phyloP scores from a whole-genome alignment of 2,113 vertebrate genomes.

The Sisor rabdophorus region DNA sequence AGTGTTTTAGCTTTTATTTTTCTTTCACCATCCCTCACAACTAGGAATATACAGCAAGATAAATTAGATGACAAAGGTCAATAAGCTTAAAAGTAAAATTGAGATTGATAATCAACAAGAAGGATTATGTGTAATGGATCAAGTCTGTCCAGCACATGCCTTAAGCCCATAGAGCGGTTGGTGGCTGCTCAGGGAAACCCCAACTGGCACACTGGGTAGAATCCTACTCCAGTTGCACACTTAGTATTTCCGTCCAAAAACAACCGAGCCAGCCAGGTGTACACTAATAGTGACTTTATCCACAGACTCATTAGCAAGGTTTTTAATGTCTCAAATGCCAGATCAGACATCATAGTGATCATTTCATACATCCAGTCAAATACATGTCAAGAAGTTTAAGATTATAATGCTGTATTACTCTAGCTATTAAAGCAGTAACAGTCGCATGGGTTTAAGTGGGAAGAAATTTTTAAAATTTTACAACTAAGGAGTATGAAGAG shows the following conservation, averaged over 20 bases:
- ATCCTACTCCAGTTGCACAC: slow-evolving; percentile 59
- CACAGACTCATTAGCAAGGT: slow-evolving; percentile 29
- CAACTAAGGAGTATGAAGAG: slow-evolving; percentile 2
- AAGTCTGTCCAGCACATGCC: slow-evolving; percentile 27
- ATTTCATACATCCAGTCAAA: neutral
- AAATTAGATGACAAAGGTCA: slow-evolving; percentile 24
- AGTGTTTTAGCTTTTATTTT: neutral
- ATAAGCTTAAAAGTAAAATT: slow-evolving; percentile 29
- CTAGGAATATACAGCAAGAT: slow-evolving; percentile 17
- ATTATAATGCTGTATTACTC: neutral
- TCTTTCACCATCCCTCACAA: slow-evolving; percentile 9
- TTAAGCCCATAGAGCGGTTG: slow-evolving; percentile 35
- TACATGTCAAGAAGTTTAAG: neutral
- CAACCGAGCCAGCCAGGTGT: slow-evolving; percentile 57
- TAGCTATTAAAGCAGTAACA: neutral
- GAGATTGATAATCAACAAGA: neutral
- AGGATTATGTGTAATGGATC: slow-evolving; percentile 16
- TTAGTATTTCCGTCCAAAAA: slow-evolving; percentile 57
- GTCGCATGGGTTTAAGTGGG: neutral
- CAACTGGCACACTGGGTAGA: slow-evolving; percentile 52
- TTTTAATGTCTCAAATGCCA: neutral
- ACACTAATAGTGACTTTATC: slow-evolving; percentile 48
- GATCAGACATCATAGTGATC: neutral
- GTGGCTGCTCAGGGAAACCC: slow-evolving; percentile 43
- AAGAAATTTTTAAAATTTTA: neutral